These are phyloP conservation scores for Pardosa pseudoannulata DNA, from an alignment of 2,888 invertebrate genomes.

Conservation along the genomic window DNA sequence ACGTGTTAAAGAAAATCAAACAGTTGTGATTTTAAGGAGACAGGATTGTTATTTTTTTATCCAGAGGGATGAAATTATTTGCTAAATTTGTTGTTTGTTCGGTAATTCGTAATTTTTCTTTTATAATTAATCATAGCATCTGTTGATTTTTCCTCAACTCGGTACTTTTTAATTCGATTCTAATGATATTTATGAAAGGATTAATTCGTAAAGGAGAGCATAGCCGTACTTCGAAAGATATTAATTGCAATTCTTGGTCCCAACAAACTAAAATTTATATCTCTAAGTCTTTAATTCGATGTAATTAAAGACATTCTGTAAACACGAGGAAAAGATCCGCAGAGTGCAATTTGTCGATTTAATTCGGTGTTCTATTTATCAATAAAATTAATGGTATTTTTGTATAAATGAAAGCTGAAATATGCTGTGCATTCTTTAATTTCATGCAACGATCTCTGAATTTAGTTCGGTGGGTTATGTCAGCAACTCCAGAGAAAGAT, in stretches of 20 bases:
- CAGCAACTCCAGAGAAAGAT: too few species aligned
- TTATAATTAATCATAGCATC: neutral
- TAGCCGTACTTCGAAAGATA: neutral
- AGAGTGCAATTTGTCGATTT: too few species aligned
- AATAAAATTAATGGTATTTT: too few species aligned
- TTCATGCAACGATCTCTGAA: too few species aligned
- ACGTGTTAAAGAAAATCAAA: slow-evolving; percentile 10
- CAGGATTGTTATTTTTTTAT: neutral
- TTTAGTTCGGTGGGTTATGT: too few species aligned
- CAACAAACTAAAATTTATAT: too few species aligned
- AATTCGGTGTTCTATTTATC: too few species aligned
- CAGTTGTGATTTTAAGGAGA: neutral
- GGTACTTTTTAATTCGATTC: neutral
- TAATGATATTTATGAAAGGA: neutral
- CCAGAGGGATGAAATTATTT: neutral
- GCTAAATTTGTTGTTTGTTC: neutral
- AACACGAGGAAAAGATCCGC: too few species aligned
- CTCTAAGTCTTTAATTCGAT: too few species aligned
- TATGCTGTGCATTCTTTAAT: too few species aligned
- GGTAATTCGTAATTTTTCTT: neutral
- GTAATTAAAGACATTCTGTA: too few species aligned
- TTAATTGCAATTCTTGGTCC: neutral
- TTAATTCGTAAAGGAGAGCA: neutral
- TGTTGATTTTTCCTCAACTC: neutral
- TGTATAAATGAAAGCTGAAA: too few species aligned